phyloP scores from a whole-genome alignment of 2,113 vertebrate species.

The Lasiurus cinereus region DNA sequence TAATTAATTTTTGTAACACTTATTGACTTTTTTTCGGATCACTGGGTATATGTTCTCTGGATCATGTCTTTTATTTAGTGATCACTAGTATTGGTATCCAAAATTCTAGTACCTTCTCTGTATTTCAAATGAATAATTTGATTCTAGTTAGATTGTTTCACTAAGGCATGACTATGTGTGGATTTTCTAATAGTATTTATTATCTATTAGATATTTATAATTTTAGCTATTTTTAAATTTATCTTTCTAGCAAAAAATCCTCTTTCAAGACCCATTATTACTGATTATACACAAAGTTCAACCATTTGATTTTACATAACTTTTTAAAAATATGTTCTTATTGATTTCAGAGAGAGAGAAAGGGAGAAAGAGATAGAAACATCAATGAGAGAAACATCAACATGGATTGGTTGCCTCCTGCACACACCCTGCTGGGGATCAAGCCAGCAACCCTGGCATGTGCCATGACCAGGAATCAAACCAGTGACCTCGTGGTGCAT shows the following conservation, averaged over 20 bases:
- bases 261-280: background rate
- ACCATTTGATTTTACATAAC: background rate
- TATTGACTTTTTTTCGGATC: background rate
- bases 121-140: constrained; percentile 19
- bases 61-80: background rate
- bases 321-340: background rate
- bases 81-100: background rate
- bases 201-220: background rate
- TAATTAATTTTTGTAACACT: background rate
- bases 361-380: no score
- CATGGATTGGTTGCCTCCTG: no score
- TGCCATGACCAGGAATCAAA: no score
- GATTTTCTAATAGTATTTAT: background rate
- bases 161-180: background rate
- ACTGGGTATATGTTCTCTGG: background rate
- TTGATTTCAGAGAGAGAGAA: no score
- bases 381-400: no score
- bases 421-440: no score
- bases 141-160: background rate
- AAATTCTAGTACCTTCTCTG: background rate
- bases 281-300: background rate
- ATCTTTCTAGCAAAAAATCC: background rate
- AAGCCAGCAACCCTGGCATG: no score
- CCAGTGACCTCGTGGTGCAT: no score
- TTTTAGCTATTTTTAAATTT: background rate